Base-by-base conservation (phyloP, 2,797 vertebrate species). In the Enoplosus armatus region DNA sequence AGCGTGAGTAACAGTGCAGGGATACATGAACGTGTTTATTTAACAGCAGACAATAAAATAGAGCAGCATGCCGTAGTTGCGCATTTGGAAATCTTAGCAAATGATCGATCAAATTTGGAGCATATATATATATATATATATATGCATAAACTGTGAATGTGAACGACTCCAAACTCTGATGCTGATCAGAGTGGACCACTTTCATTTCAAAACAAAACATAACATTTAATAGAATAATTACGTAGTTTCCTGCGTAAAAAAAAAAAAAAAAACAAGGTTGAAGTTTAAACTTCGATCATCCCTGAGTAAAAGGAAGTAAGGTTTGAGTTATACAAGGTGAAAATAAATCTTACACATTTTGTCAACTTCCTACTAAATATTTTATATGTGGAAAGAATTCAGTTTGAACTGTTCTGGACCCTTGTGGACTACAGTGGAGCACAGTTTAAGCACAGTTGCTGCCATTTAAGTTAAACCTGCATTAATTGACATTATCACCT, bases 131-230 rank as follows among this genome's bases (percentile, higher is more conserved):
- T n/a, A n/a, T n/a, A n/a, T n/a, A n/a, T n/a, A n/a, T n/a, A n/a
- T n/a, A n/a, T n/a, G n/a, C n/a, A n/a, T n/a, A n/a, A n/a, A n/a
- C n/a, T n/a, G n/a, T n/a, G n/a, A n/a, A n/a, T n/a, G n/a, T n/a
- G n/a, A n/a, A n/a, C n/a, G n/a, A n/a, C 27, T 68, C 26, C 15
- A 16, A 37, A 37, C 24, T n/a, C 4, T 48, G 43, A 33, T 1
- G 66, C 35, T 55, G 47, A 79, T 31, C 27, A 33, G 27, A 45
- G 35, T 15, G 37, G 80, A 83, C 64, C 50, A 33, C 60, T 61
- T 79, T 67, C 31, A 66, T 61, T 86, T 84, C 26, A 45, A 81
- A 84, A 69, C 71, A 74, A 84, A 79, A 83, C 63, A 75, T 3
- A 3, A 20, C 43, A 27, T 68, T 77, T 50, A 65, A 47, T 64